Base-by-base conservation (phyloP, 2,113 vertebrate genomes). In the Actinemys pallida region DNA sequence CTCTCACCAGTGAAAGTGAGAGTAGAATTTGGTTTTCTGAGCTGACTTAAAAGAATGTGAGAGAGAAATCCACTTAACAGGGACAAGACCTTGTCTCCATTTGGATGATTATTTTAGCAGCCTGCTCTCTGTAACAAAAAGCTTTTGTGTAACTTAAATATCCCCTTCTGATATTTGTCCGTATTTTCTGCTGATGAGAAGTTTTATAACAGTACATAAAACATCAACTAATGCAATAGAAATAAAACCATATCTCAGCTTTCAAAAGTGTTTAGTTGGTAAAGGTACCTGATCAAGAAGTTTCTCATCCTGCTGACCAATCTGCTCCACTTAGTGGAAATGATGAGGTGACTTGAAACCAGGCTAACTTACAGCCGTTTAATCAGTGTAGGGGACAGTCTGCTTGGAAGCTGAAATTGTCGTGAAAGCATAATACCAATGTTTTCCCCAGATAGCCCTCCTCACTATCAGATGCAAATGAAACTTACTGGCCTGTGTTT, bases 1-100 rank as follows among this genome's bases (percentile, higher is more conserved):
- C 20, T 86, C 27, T 89, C 92, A 83, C 90, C 88, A 94, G 82
- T 59, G 90, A n/a, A 95, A 97, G 90, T 27, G 65, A 57, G 24
- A 19, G 31, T 76, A 91, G 24, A 92, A 50, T 83, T 83, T 1
- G 0, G 3, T 90, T 49, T 92, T 80, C 81, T 79, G 87, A 83
- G 54, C 22, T 88, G 65, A 87, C 45, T 78, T 25, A 88, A 91
- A 93, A 91, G 19, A 83, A 75, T 4, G 56, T 47, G 45, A 53
- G 52, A 96, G 47, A 39, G 94, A 79, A 95, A 93, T 24, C 20
- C 65, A 12, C 89, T 81, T 65, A 86, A 82, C 24, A 84, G 84
- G 79, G 10, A 83, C 7, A 85, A 82, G 22, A 72, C 1, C 20
- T 7, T 59, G 10, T 31, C 62, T 92, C 79, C 35, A 24, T 89